Base-by-base conservation (phyloP, 2,797 vertebrate species). In the Hydrophis major region DNA sequence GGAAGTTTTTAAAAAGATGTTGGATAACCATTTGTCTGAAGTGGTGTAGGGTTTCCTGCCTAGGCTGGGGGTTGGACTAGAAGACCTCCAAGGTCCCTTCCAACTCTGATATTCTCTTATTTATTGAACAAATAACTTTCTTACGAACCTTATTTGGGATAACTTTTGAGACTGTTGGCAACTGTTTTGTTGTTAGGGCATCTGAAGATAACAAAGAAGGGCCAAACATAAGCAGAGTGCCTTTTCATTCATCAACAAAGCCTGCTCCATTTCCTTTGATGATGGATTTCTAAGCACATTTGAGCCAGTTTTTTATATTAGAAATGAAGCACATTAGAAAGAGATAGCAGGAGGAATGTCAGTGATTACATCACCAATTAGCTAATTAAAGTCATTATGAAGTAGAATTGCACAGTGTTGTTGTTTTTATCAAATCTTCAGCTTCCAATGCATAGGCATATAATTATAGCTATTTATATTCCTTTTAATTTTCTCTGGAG, bases 401-500 rank as follows among this genome's bases (percentile, higher is more conserved):
- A 90, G 56, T 89, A 50, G 56, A 90, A 37, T 90, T 87, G 60
- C 55, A 87, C 27, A 37, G 63, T 69, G 89, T 90, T 87, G 89
- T 63, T 91, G 90, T 69, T 92, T 92, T 78, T 89, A 87, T 66
- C 86, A 69, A 87, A 28, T 55, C 83, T 90, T 91, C 55, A 83
- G 89, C 86, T 93, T 83, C 90, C 89, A 89, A 87, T 47, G 60
- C 78, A 93, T 47, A 87, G 83, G 93, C 93, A 93, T 63, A 89
- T 91, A 93, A 89, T 91, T 89, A 93, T 63, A 88, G 59, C 92
- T 93, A 93, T 93, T 93, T 91, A 91, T 93, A 61, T 93, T 90
- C 57, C 90, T 91, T 66, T 86, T 91, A 91, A 89, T 93, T 59
- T 87, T 89, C 93, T 78, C 90, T 66, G 90, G 50, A 69, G 90